A percentile compares a stretch with the other conserved stretches of the same genome.
Conservation (phyloP, 2,113 vertebrate species). For the Lichenostomus cassidix region DNA sequence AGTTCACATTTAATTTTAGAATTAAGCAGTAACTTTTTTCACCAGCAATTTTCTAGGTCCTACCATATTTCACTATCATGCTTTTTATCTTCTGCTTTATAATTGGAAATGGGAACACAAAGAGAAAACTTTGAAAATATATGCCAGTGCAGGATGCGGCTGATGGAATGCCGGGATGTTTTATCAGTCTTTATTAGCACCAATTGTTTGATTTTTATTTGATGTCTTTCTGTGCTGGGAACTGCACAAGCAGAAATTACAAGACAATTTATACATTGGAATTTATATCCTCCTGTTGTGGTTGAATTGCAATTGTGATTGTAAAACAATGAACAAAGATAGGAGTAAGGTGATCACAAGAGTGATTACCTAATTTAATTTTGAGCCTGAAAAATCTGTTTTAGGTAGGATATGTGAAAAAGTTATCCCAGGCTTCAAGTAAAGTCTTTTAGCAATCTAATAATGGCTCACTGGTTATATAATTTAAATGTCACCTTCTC, state of each 20-base stretch:
- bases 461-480: not conserved
- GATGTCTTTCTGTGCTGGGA: not conserved
- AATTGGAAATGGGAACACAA: not conserved
- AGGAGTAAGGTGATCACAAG: not conserved
- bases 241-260: not conserved
- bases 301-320: not conserved
- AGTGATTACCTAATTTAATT: not conserved
- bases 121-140: conserved; percentile 5
- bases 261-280: not conserved
- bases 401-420: not conserved
- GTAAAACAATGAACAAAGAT: not conserved
- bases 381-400: not conserved
- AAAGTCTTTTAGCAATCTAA: not conserved
- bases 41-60: not conserved
- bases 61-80: not conserved
- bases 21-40: not conserved
- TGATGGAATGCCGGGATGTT: not conserved
- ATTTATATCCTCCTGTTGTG: not conserved
- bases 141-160: not conserved
- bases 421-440: not conserved
- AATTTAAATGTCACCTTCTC: not conserved
- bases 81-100: not conserved
- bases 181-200: not conserved
- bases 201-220: not conserved
- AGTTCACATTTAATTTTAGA: not conserved